Percentiles rank a stretch among this genome's conserved stretches.
These are phyloP conservation scores for Sapayoa aenigma DNA, from an alignment of 2,113 vertebrate species.

Conservation along the genomic window DNA sequence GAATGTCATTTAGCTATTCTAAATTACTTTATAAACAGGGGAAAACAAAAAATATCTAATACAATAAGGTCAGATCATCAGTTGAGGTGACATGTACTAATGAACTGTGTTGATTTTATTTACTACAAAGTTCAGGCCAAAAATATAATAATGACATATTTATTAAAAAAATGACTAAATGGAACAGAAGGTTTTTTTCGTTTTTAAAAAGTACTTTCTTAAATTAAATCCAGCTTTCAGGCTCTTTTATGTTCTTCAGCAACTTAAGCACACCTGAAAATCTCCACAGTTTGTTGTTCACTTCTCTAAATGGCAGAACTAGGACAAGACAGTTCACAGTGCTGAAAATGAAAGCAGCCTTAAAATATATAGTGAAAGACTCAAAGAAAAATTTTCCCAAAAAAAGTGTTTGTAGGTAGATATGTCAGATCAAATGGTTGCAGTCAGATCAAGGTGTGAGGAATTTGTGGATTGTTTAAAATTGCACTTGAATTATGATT, in stretches of 20 bases:
- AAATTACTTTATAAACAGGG: neutral
- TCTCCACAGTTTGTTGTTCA: neutral
- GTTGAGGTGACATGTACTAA: neutral
- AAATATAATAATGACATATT: neutral
- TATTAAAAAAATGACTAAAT: neutral
- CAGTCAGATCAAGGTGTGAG: neutral
- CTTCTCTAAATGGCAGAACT: neutral
- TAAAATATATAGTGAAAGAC: neutral
- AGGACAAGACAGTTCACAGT: neutral
- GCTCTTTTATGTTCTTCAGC: neutral
- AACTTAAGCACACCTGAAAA: neutral
- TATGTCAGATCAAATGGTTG: neutral
- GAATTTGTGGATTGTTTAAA: neutral
- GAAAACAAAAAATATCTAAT: neutral
- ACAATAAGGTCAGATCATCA: neutral
- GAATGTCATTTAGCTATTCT: neutral
- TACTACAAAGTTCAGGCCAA: neutral
- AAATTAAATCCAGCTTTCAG: neutral
- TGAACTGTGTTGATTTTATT: neutral
- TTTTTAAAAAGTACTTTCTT: neutral
- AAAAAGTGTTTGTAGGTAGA: neutral
- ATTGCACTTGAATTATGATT: neutral
- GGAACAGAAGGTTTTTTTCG: neutral
- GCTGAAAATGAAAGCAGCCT: neutral
- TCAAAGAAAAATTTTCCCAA: neutral